Evolutionary conservation across 2,888 invertebrate genomes (phyloP).

Genomic region (Apamea epomidion): DNA sequence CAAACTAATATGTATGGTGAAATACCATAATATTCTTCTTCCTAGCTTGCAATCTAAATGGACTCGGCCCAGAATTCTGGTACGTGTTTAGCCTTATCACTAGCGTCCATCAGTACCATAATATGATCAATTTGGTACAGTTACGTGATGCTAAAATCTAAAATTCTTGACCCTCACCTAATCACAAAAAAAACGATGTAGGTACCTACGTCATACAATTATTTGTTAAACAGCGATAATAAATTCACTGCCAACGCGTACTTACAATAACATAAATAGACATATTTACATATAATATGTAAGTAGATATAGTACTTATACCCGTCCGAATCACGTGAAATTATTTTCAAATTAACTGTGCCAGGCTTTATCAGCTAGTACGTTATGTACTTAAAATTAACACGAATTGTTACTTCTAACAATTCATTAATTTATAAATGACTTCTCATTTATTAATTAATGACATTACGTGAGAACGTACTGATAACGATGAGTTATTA

Average conservation of each 20-base stretch:
- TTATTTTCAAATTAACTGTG: conserved; percentile 62
- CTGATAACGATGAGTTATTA: conserved; percentile 44
- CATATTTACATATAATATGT: conserved; percentile 6
- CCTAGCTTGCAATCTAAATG: background rate
- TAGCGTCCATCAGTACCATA: background rate
- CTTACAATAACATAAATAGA: conserved; percentile 4
- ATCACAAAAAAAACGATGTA: background rate
- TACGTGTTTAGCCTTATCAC: background rate
- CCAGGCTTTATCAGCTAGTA: conserved; percentile 51
- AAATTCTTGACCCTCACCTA: background rate
- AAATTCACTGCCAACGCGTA: conserved; percentile 27
- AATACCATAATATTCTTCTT: background rate
- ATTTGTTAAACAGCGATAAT: conserved; percentile 18
- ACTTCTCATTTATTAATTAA: conserved; percentile 29
- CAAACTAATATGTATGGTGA: background rate
- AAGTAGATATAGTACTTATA: conserved; percentile 19
- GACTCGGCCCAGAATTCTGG: background rate
- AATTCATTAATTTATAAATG: no score
- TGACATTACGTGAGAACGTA: conserved; percentile 48
- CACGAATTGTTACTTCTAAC: conserved; percentile 38
- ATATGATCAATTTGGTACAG: background rate
- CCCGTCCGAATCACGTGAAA: conserved; percentile 63
- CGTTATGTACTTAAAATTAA: conserved; percentile 41
- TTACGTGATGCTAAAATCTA: background rate
- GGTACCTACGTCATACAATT: conserved; percentile 12